A percentile compares a stretch with the other conserved stretches of the same genome.
phyloP scores from a whole-genome alignment of 2,888 invertebrate species.

The Nymphalis polychloros region DNA sequence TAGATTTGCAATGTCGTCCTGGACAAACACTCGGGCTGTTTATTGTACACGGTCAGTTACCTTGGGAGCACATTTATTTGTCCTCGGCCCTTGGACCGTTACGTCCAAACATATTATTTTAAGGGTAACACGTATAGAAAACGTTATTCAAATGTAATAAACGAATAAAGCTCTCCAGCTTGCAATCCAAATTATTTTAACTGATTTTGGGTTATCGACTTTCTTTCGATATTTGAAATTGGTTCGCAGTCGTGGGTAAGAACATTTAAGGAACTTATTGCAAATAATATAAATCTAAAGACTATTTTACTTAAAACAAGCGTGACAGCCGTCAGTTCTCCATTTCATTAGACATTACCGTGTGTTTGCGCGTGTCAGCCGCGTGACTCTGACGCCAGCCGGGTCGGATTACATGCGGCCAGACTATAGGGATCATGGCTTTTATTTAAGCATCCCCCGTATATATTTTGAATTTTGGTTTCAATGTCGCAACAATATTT shows the following conservation, averaged over 20 bases:
- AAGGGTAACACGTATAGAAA: conserved; percentile 32
- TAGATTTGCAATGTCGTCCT: conserved; percentile 47
- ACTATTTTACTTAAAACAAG: conserved; percentile 17
- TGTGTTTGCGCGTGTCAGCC: conserved; percentile 60
- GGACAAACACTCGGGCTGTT: conserved; percentile 58
- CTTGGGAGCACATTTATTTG: conserved; percentile 68
- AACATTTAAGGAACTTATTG: not conserved
- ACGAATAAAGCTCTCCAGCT: not conserved
- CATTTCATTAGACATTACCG: conserved; percentile 61
- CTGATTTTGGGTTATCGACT: too few relatives aligned
- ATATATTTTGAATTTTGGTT: not conserved
- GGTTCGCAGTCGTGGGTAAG: too few relatives aligned
- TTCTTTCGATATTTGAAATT: too few relatives aligned
- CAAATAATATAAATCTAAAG: conserved; percentile 6
- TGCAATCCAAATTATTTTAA: not conserved
- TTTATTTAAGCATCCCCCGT: conserved; percentile 6
- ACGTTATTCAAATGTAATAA: conserved; percentile 32
- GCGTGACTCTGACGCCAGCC: conserved; percentile 52
- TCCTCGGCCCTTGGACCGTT: conserved; percentile 50
- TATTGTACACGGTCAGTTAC: conserved; percentile 78
- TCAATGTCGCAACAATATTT: not conserved
- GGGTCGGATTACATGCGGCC: conserved; percentile 41
- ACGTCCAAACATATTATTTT: conserved; percentile 52
- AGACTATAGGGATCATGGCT: conserved; percentile 25
- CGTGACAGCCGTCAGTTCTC: conserved; percentile 48